Evolutionary conservation across 2,888 invertebrate genomes (phyloP).

Genomic region (Cantharis nigra): DNA sequence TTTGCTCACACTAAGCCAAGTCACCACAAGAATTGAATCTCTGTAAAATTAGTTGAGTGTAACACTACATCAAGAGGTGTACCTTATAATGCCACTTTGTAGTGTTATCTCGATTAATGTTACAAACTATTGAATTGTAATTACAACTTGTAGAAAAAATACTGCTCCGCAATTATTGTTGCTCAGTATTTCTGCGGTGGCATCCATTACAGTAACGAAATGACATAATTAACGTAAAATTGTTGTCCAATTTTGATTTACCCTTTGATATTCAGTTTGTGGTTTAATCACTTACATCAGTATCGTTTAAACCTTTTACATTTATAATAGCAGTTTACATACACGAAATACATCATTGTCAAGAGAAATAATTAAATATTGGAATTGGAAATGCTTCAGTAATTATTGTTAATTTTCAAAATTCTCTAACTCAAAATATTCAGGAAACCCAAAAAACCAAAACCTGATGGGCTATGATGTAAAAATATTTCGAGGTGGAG

Average conservation of each 20-base stretch:
- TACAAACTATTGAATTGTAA: neutral
- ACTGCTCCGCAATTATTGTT: neutral
- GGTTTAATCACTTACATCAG: neutral
- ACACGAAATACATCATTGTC: neutral
- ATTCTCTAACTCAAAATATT: too few relatives aligned
- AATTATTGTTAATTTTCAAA: too few relatives aligned
- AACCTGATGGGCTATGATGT: too few relatives aligned
- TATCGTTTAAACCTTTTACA: neutral
- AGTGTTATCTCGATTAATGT: neutral
- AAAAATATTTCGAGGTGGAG: too few relatives aligned
- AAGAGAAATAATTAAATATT: neutral
- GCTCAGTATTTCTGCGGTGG: neutral
- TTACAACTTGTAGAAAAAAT: neutral
- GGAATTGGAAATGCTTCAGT: neutral
- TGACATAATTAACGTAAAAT: neutral
- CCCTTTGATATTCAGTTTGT: neutral
- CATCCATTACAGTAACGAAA: neutral
- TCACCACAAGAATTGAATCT: neutral
- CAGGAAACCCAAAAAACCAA: too few relatives aligned
- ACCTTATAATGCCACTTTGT: neutral
- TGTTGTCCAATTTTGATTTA: neutral
- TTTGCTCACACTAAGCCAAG: neutral
- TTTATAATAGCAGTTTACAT: neutral
- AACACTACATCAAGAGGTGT: neutral
- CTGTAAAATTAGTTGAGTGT: neutral